Evolutionary conservation across 2,797 vertebrate genomes (phyloP), one percentile per base, ranked within the genome.

Genomic region (Margarornis squamiger): DNA sequence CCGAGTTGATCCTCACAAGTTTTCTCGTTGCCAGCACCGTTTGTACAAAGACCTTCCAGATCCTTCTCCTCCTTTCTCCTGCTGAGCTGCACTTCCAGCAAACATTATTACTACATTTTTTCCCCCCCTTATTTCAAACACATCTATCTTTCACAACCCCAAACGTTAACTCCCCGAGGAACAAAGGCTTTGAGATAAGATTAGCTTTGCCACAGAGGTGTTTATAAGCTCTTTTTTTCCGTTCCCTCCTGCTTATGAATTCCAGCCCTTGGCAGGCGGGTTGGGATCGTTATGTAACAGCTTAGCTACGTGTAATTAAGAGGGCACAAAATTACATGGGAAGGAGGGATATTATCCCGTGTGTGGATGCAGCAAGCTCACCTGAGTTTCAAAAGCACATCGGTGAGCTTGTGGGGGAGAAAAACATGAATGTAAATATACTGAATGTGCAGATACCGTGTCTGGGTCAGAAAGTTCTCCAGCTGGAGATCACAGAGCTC

Each of bases 161-260:
- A 57, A 54, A 26, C 52, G 39, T 87, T 59, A 79, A 72, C 17
- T 65, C 30, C n/a, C 38, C 19, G 20, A 80, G 57, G 67, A 95
- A 91, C 86, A 94, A 92, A 74, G 74, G 22, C 86, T 83, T 54
- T 68, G 80, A 95, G 89, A 89, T 95, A 94, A 93, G 81, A 89
- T 92, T 95, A 92, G 30, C 68, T 90, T 66, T 87, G 16, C 67
- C 52, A 48, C 39, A 48, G 59, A 94, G 38, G 52, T 61, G 51
- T 92, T 95, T 63, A 4, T 38, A 84, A 52, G 45, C 23, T 46
- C 27, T 9, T 10, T 46, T 12, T 10, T 1, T 1, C 21, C n/a
- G 6, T 78, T 77, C 45, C 43, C 23, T 89, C 39, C 72, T 77
- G 26, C 41, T 87, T 67, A 61, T 0, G 11, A 85, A 71, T 85